Conservation (phyloP, 2,113 vertebrate species). For the Hystrix brachyura region DNA sequence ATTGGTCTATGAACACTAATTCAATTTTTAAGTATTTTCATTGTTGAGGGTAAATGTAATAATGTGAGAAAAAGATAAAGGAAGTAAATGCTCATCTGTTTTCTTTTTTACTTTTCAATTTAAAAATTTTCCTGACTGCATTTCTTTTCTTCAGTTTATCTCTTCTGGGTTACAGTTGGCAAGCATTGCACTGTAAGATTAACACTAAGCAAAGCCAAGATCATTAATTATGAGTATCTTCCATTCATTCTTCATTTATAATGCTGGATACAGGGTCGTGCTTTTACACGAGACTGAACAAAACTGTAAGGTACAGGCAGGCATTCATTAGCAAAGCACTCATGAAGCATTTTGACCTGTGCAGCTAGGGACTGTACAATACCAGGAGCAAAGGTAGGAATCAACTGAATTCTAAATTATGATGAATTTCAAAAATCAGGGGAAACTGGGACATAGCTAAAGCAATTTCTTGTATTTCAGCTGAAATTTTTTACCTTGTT, state of each 20-base stretch:
- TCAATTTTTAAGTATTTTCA: neutral
- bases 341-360: conserved; percentile 45
- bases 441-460: neutral
- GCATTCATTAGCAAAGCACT: conserved; percentile 48
- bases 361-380: neutral
- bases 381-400: neutral
- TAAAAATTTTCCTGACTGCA: neutral
- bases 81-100: neutral
- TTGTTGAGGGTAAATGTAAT: neutral
- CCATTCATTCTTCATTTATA: conserved; percentile 47
- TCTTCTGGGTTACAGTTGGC: conserved; percentile 40
- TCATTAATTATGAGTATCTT: conserved; percentile 54
- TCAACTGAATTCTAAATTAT: conserved; percentile 11
- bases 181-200: conserved; percentile 37
- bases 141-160: neutral
- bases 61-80: neutral
- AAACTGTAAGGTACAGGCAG: neutral
- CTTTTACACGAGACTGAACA: conserved; percentile 48
- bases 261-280: neutral
- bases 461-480: neutral
- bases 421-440: neutral
- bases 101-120: neutral
- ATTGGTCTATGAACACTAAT: neutral
- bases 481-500: neutral
- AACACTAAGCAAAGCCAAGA: conserved; percentile 40